Evolutionary conservation across 2,888 invertebrate species (phyloP), one percentile per base, ranked within the genome.

Genomic region (Drosophila nr. fundita): DNA sequence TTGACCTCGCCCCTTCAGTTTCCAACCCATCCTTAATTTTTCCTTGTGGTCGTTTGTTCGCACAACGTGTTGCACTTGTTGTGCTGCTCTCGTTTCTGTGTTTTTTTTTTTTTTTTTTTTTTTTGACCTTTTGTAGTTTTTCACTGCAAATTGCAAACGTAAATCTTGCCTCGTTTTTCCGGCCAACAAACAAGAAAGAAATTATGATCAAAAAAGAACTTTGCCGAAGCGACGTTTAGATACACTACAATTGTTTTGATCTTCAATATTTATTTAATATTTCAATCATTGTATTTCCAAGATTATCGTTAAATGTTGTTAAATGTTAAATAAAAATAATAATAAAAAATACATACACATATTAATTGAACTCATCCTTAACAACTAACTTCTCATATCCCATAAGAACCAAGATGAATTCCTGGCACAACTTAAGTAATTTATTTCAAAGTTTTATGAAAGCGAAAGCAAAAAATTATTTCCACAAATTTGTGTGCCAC

Each of bases 1-100:
- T 64, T 65, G 61, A 53, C 48, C 62, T 30, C 29, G 24, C 50
- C 29, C 27, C 6, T 1, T 11, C 18, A 27, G 50, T 3, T 8
- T 13, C 29, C 32, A 29, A 10, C n/a, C 11, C 40, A 5, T 52
- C 42, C 29, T 27, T 8, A 4, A 10, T 27, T 15, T 34, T 11
- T 49, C 48, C 29, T 38, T 40, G 18, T 38, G 21, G 60, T 54
- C 55, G 38, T 55, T 70, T 76, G 59, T 55, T 66, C 58, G 69
- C 69, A 63, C 78, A 80, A 87, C 78, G 74, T 89, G 89, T 89
- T 89, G 84, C 87, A 83, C 75, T 87, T 83, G 77, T 73, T 67
- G 71, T 72, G 55, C 55, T 52, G 52, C 59, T 45, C 60, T 21
- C 40, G 24, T 40, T 64, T 68, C 72, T 11, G 10, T 0, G 4